These are phyloP conservation scores for Euwallacea similis DNA, from an alignment of 1,140 invertebrate species.

Conservation along the genomic window DNA sequence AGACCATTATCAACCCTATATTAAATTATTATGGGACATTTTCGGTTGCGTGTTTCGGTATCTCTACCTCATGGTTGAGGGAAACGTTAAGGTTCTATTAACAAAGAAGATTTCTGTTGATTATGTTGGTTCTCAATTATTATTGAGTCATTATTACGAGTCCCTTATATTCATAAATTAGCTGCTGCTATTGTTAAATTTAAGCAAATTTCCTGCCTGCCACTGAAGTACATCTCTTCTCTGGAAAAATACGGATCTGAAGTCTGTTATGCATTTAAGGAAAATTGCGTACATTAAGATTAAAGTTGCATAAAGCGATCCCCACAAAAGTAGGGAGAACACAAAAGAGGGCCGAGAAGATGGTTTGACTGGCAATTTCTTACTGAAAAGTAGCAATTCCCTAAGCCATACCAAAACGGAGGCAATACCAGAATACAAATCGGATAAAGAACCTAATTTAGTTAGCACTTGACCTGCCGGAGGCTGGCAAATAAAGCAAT, in stretches of 20 bases:
- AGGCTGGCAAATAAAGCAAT: slow-evolving; percentile 54
- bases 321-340: slow-evolving; percentile 20
- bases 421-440: slow-evolving; percentile 54
- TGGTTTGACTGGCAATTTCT: slow-evolving; percentile 41
- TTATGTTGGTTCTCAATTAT: too few species aligned
- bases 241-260: too few species aligned
- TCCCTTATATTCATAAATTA: too few species aligned
- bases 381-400: slow-evolving; percentile 46
- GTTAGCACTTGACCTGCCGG: slow-evolving; percentile 53
- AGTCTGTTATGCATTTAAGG: background rate
- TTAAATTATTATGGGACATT: slow-evolving; percentile 23
- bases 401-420: slow-evolving; percentile 45
- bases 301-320: slow-evolving; percentile 35
- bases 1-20: slow-evolving; percentile 1
- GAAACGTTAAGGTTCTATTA: too few species aligned
- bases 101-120: too few species aligned
- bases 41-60: slow-evolving; percentile 11
- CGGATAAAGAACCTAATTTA: slow-evolving; percentile 51
- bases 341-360: slow-evolving; percentile 21
- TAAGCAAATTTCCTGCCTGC: too few species aligned
- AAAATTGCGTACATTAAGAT: slow-evolving; percentile 27
- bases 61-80: background rate
- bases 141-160: too few species aligned
- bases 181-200: too few species aligned
- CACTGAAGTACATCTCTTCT: too few species aligned